A percentile compares a stretch with the other conserved stretches of the same genome.
Evolutionary conservation across 2,113 vertebrate species (phyloP).

Genomic region (Aramus guarauna): DNA sequence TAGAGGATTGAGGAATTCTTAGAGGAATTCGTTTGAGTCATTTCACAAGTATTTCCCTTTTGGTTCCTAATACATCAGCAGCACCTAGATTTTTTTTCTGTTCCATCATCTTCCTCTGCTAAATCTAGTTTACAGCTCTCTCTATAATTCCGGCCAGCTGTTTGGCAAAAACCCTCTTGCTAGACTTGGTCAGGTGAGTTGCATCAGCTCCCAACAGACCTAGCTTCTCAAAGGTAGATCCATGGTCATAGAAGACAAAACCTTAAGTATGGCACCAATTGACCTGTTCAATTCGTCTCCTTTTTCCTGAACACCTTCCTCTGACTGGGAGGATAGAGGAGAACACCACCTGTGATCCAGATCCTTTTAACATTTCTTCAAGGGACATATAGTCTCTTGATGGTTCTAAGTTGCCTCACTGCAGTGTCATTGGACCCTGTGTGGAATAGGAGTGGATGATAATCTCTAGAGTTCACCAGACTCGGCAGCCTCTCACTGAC

Average conservation of each 20-base stretch:
- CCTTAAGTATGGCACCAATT: neutral
- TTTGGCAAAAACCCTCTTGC: neutral
- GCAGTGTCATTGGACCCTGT: neutral
- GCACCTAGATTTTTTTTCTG: neutral
- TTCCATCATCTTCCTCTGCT: neutral
- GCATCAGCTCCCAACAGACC: neutral
- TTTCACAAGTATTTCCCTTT: neutral
- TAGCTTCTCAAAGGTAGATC: neutral
- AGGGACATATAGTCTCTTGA: neutral
- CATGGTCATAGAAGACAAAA: neutral
- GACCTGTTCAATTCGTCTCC: neutral
- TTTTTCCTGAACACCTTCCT: neutral
- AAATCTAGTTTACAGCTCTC: neutral
- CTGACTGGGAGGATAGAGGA: neutral
- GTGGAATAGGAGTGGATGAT: fast-evolving
- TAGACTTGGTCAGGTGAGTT: neutral
- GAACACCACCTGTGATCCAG: neutral
- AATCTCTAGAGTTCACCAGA: neutral
- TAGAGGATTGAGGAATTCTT: no score
- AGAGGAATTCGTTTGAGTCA: neutral
- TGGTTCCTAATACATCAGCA: neutral
- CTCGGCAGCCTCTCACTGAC: fast-evolving
- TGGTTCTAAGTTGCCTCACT: neutral
- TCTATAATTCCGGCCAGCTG: neutral
- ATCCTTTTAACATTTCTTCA: neutral